These are phyloP conservation scores for Schizopygopsis pylzovi DNA, from an alignment of 2,797 vertebrate genomes.

Conservation along the genomic window DNA sequence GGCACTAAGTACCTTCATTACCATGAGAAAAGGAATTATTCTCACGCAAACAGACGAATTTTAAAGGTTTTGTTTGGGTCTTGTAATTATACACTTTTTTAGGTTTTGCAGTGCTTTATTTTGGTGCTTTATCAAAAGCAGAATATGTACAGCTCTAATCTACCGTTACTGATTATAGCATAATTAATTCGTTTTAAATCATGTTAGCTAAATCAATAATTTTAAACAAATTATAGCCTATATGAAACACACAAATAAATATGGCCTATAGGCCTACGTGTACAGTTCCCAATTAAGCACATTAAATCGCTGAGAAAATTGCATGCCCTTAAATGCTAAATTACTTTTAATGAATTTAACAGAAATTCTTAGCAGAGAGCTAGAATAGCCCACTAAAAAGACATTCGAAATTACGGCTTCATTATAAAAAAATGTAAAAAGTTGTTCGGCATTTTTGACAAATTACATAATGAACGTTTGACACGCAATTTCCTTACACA, in stretches of 20 bases:
- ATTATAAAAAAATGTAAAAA: neutral
- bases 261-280: neutral
- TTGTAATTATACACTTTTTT: conserved; percentile 30
- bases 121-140: conserved; percentile 10
- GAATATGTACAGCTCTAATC: conserved; percentile 15
- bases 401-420: neutral
- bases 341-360: neutral
- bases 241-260: conserved; percentile 1
- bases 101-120: conserved; percentile 19
- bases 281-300: neutral
- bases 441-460: neutral
- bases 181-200: conserved; percentile 29
- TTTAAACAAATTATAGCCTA: no score
- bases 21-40: conserved; percentile 89
- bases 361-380: neutral
- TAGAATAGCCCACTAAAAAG: neutral
- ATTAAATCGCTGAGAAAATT: neutral
- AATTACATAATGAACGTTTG: conserved; percentile 4
- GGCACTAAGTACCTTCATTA: conserved; percentile 87
- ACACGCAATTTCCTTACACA: conserved; percentile 6
- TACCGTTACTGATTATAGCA: conserved; percentile 8
- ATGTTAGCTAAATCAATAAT: neutral
- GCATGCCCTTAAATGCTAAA: neutral
- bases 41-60: conserved; percentile 86
- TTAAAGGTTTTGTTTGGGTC: conserved; percentile 44